Percentiles rank a stretch among this genome's conserved stretches.
These are phyloP conservation scores for Hylomyscus alleni DNA, from an alignment of 2,797 vertebrate genomes.

Conservation along the genomic window DNA sequence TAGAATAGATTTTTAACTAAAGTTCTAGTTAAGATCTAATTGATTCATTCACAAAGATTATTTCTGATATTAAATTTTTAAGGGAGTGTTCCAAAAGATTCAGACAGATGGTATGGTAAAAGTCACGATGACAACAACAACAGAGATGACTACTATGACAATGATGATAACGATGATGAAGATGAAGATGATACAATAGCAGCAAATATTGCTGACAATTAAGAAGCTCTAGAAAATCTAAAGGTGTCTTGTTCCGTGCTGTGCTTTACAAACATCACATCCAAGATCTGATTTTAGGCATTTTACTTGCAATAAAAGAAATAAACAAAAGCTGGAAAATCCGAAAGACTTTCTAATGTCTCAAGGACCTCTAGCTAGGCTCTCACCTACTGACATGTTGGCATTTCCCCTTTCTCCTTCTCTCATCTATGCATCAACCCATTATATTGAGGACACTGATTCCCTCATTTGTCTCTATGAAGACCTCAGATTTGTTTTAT, in stretches of 20 bases:
- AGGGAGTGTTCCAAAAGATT: constrained; percentile 61
- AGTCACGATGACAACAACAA: constrained; percentile 16
- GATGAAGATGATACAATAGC: not conserved
- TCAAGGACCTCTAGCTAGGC: not conserved
- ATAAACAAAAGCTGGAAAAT: not conserved
- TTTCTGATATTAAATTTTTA: constrained; percentile 72
- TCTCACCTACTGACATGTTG: not conserved
- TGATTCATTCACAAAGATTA: constrained; percentile 71
- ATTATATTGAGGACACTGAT: not conserved
- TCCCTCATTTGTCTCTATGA: not conserved
- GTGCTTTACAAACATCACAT: constrained; percentile 26
- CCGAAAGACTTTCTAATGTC: not conserved
- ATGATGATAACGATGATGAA: constrained; percentile 46
- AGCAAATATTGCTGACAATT: constrained; percentile 67
- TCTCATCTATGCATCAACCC: not conserved
- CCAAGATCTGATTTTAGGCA: not conserved
- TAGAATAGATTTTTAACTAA: constrained; percentile 76
- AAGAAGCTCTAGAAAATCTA: constrained; percentile 57
- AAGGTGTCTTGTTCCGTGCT: not conserved
- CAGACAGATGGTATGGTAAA: constrained; percentile 74
- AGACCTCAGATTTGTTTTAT: not conserved
- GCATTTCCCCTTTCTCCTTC: not conserved
- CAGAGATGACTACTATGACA: not conserved
- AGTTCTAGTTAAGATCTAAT: constrained; percentile 79
- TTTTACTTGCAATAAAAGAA: constrained; percentile 48